phyloP scores from a whole-genome alignment of 2,888 invertebrate genomes.

The Tiliacea aurago region DNA sequence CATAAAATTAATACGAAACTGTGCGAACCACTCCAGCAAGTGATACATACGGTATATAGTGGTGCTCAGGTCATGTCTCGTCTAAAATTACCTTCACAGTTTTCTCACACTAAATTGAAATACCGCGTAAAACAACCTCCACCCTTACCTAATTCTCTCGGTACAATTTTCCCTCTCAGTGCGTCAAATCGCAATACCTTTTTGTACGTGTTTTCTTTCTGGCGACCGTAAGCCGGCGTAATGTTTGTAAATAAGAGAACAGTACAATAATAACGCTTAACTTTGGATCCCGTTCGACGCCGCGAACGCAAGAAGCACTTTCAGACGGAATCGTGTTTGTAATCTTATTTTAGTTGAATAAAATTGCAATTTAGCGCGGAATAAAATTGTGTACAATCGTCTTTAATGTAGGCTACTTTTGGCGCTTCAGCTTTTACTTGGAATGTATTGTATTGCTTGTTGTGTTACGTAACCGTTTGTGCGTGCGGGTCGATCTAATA shows the following conservation, averaged over 20 bases:
- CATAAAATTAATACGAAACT: background rate
- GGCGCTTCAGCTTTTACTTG: conserved; percentile 42
- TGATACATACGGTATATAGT: background rate
- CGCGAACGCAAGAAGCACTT: conserved; percentile 62
- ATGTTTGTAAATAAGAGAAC: conserved; percentile 71
- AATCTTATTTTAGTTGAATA: conserved; percentile 65
- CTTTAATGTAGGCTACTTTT: conserved; percentile 53
- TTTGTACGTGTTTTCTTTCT: conserved; percentile 65
- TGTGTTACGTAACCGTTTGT: conserved; percentile 14
- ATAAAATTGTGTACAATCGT: conserved; percentile 58
- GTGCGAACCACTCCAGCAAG: background rate
- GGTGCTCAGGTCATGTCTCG: background rate
- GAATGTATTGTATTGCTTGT: conserved; percentile 23
- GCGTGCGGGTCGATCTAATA: background rate
- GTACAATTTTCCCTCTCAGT: conserved; percentile 70
- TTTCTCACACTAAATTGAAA: background rate
- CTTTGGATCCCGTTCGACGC: conserved; percentile 63
- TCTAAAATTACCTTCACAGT: no score
- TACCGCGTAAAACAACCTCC: conserved; percentile 19
- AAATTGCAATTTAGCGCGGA: conserved; percentile 62
- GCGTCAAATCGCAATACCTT: conserved; percentile 70
- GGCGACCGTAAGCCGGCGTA: conserved; percentile 58
- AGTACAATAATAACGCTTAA: conserved; percentile 66
- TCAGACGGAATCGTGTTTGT: conserved; percentile 58
- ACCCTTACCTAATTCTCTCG: conserved; percentile 39